Evolutionary conservation across 37 sponge, comb jelly and placozoan genomes (phyloP).

Genomic region (Chondrosia reniformis): DNA sequence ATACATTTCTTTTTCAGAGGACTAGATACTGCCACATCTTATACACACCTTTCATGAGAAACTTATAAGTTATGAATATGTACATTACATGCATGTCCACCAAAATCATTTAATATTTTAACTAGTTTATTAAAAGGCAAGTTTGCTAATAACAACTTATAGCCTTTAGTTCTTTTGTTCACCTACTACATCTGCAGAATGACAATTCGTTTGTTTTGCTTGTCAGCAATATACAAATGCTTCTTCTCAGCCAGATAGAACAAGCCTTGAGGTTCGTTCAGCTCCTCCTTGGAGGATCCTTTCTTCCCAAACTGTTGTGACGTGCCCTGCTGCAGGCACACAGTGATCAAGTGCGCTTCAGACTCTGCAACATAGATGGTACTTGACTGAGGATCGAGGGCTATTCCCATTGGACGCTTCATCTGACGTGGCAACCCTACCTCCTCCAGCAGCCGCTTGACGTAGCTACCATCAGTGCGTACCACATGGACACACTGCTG

Average conservation of each 20-base stretch:
- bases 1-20: no score
- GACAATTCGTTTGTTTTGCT: constrained; percentile 2
- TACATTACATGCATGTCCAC: background rate
- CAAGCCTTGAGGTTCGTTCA: constrained; percentile 9
- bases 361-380: background rate
- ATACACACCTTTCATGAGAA: background rate
- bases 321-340: background rate
- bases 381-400: background rate
- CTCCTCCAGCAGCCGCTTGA: background rate
- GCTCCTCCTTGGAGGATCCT: background rate
- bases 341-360: background rate
- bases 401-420: constrained; percentile 15
- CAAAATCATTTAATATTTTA: background rate
- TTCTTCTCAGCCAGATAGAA: background rate
- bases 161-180: background rate
- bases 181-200: constrained; percentile 12
- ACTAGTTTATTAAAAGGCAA: constrained; percentile 7
- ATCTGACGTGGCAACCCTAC: background rate
- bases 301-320: background rate
- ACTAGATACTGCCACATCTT: no score
- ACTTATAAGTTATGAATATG: background rate
- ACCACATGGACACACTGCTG: constrained; percentile 7
- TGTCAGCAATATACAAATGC: background rate
- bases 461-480: background rate
- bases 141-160: no score